Evolutionary conservation across 1,140 invertebrate species (phyloP), one percentile per base, ranked within the genome.

Genomic region (Ericerus pela): DNA sequence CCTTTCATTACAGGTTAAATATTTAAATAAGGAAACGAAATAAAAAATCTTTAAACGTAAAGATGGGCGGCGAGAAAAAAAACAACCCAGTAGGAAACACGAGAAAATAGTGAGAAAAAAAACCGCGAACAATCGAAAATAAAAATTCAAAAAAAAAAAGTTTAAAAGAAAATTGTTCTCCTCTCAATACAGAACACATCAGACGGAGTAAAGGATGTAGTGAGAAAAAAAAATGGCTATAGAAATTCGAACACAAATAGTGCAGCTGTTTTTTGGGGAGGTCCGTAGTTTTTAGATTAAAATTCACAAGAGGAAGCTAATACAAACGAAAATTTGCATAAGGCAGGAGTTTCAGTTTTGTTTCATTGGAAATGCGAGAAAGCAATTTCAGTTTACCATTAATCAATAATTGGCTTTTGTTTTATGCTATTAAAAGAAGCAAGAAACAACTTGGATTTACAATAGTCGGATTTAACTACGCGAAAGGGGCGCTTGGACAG

Each of bases 341-440:
- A 47, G 41, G 41, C 41, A 47, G 41, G 41, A 47, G 41, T 47
- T 47, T 47, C 41, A 47, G 41, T 47, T n/a, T 47, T 47, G 41
- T 47, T 47, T 47, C 41, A 47, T 47, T 47, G 41, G 41, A 47
- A 47, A 47, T 47, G 41, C 41, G 41, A 47, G 41, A 47, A 47
- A 47, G 41, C 41, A 47, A 47, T 47, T 47, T 47, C 41, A 47
- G 41, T 47, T 47, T 24, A 47, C 41, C 41, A 47, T 47, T 47
- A 47, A 47, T 47, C 41, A 47, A 47, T 47, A 47, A 47, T 47
- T 47, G 41, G 41, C 41, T 47, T 47, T 47, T 47, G 41, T 47
- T 47, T 47, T 47, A 47, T 47, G 41, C 41, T 47, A 47, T 47
- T 47, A 47, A 47, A 47, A 47, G 41, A 47, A 47, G 41, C 41